These are phyloP conservation scores for Rhizomys pruinosus DNA, from an alignment of 2,113 vertebrate species.

Conservation along the genomic window DNA sequence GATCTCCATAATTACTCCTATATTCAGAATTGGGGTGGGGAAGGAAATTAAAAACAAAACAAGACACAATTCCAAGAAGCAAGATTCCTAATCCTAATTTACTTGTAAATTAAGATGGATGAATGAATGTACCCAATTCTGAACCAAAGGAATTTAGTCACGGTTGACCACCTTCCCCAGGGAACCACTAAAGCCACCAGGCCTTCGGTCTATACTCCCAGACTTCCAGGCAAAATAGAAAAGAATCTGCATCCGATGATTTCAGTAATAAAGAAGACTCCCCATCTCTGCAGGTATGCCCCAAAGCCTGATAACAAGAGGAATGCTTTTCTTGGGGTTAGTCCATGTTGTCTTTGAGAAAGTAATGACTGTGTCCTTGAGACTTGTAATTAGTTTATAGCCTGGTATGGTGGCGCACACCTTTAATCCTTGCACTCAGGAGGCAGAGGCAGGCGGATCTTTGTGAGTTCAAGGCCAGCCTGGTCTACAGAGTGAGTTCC, in stretches of 20 bases:
- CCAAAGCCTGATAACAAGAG: background rate
- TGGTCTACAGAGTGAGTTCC: no score
- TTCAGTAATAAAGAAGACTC: background rate
- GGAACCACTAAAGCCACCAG: background rate
- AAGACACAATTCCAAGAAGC: background rate
- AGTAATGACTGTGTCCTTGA: background rate
- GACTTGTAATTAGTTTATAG: background rate
- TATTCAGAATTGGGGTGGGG: background rate
- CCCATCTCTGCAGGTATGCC: background rate
- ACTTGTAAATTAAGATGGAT: background rate
- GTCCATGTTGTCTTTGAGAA: background rate
- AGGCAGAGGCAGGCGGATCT: no score
- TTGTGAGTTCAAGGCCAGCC: no score
- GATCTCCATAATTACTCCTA: background rate
- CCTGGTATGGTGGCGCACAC: no score
- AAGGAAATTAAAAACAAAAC: background rate
- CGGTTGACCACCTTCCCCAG: background rate
- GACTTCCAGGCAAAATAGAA: background rate
- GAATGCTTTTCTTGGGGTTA: constrained; percentile 22
- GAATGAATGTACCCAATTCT: background rate
- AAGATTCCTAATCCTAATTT: background rate
- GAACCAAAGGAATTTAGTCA: constrained; percentile 9
- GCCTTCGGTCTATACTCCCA: background rate
- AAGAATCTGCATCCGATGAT: background rate
- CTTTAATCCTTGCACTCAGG: no score